Base-by-base conservation (phyloP, 2,113 vertebrate genomes). In the Porphyrio hochstetteri region DNA sequence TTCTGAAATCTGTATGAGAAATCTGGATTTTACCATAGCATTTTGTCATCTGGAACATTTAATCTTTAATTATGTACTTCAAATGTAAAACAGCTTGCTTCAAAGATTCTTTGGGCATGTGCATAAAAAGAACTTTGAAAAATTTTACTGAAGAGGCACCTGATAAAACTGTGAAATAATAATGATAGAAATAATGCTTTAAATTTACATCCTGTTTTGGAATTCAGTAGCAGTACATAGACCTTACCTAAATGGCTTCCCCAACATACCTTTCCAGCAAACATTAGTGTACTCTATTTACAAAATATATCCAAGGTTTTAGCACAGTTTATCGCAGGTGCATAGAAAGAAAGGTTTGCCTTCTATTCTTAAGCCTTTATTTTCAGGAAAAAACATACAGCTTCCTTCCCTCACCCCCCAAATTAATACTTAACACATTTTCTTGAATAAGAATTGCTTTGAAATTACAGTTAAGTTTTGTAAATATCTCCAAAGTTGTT, bases 11-110 rank as follows among this genome's bases (percentile, higher is more conserved):
- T 81, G 8, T n/a, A 42, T 78, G 55, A 80, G 59, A 93, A 95
- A 38, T 79, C 29, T n/a, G 11, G 7, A 28, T 82, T 91, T 96
- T 71, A 36, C 20, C 11, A n/a, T 61, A 36, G 1, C 14, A 33
- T 88, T 92, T 94, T 87, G 36, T 90, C 55, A 85, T 81, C 55
- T 68, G 48, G 60, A 89, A 75, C 78, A 25, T 90, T 95, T 87
- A 93, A 71, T 64, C 52, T 86, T 74, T 88, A 86, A 90, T 92
- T 94, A 83, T 28, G 24, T 75, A 59, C 80, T 92, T 84, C 74
- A 93, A 92, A 83, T 8, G 1, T 77, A 31, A 80, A 93, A 5
- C 11, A 86, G 27, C 33, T 95, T 91, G 14, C 69, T 96, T 80
- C 77, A 91, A 57, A 76, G 59, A 42, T 57, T 91, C 29, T 18